phyloP scores from a whole-genome alignment of 2,797 vertebrate species.

The Spinus pinus region DNA sequence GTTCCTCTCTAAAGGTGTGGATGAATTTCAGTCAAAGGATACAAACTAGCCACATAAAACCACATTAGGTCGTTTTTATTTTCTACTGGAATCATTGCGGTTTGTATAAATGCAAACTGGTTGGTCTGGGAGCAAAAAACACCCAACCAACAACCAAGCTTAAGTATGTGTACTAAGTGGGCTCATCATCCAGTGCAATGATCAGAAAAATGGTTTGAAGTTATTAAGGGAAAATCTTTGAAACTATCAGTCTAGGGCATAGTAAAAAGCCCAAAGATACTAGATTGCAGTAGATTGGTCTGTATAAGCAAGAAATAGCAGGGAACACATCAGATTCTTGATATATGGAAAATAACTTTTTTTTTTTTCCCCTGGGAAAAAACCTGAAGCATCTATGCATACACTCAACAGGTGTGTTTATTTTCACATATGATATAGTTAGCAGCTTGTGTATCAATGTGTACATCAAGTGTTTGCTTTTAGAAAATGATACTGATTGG shows the following conservation, averaged over 20 bases:
- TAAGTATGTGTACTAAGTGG: background rate
- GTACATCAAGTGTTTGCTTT: background rate
- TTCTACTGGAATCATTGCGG: background rate
- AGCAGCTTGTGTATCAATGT: background rate
- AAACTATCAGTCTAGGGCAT: background rate
- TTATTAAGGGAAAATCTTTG: background rate
- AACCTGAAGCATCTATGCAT: background rate
- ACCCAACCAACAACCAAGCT: background rate
- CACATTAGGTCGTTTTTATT: background rate
- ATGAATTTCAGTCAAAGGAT: background rate
- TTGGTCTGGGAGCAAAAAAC: background rate
- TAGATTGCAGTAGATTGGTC: background rate
- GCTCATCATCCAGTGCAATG: background rate
- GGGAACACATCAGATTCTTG: background rate
- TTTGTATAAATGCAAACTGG: background rate
- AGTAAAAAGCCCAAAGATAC: background rate
- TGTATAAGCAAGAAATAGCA: background rate
- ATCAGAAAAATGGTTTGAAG: background rate
- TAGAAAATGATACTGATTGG: background rate
- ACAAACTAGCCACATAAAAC: background rate
- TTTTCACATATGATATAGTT: background rate
- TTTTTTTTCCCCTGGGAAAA: background rate
- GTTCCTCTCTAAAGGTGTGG: background rate
- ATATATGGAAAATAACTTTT: background rate
- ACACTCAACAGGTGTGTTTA: background rate